Evolutionary conservation across 1,140 invertebrate genomes (phyloP), one percentile per base, ranked within the genome.

Genomic region (Venustaconcha ellipsiformis): DNA sequence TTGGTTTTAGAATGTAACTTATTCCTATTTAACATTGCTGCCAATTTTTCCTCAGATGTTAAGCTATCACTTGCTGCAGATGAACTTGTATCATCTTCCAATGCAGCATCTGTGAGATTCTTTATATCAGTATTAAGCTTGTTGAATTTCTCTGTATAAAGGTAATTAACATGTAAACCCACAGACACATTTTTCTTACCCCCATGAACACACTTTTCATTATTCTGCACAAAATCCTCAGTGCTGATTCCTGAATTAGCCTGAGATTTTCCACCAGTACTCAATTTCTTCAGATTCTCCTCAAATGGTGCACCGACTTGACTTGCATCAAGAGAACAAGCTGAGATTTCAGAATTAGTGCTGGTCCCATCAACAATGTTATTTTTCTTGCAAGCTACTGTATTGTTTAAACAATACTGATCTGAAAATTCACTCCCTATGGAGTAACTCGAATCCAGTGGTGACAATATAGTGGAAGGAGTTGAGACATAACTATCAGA

Each of bases 151-250:
- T 76, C 70, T 23, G 70, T 68, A 74, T 83, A 80, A 23, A 86
- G 70, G 76, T 88, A 81, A 74, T 88, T 87, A 1, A 84, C 86
- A 77, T 86, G 80, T 30, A 83, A 74, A 20, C 84, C 86, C 20
- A 87, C 80, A n/a, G 76, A 73, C 15, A 65, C 59, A 37, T 79
- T 67, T 80, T 78, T 82, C 60, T 63, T 59, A 26, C 78, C 70
- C 63, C 66, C 71, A n/a, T 59, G 70, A 3, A 82, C 30, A 62
- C 64, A 72, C 72, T 84, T 86, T 64, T 84, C 84, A 80, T 88
- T 88, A 72, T 88, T 86, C 74, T 84, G 84, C 23, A 83, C 62
- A 18, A 74, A 66, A 30, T 86, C 82, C 26, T 86, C 85, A 55
- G 56, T 66, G 18, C 62, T 63, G 23, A 86, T 82, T 6, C 86